A percentile compares a stretch with the other conserved stretches of the same genome.
phyloP scores from a whole-genome alignment of 2,888 invertebrate species.

The Leucania comma region DNA sequence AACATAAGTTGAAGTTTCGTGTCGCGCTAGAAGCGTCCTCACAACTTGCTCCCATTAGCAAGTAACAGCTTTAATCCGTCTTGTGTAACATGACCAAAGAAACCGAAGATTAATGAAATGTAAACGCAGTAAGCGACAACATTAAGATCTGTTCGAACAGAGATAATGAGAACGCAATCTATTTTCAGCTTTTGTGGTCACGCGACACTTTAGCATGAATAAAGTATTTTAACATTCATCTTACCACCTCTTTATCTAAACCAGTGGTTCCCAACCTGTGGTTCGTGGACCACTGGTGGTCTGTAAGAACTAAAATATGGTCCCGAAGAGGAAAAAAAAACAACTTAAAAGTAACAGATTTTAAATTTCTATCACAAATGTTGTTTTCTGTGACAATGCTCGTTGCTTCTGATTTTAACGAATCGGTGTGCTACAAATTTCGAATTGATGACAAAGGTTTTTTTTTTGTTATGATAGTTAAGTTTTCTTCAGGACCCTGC shows the following conservation, averaged over 20 bases:
- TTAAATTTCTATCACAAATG: too few species aligned
- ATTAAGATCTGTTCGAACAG: slow-evolving; percentile 31
- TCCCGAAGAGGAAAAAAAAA: too few species aligned
- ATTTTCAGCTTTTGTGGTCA: slow-evolving; percentile 37
- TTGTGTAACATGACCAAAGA: slow-evolving; percentile 56
- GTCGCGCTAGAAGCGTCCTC: slow-evolving; percentile 27
- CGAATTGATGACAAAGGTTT: too few species aligned
- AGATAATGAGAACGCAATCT: slow-evolving; percentile 46
- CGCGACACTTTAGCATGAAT: slow-evolving; percentile 25
- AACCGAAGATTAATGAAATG: slow-evolving; percentile 61
- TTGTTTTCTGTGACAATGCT: too few species aligned
- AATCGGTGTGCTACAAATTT: too few species aligned
- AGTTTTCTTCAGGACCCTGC: too few species aligned
- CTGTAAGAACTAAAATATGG: too few species aligned
- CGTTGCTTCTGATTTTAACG: too few species aligned
- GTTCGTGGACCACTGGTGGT: too few species aligned
- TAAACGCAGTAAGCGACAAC: slow-evolving; percentile 39
- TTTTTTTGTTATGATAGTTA: too few species aligned
- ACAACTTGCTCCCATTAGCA: slow-evolving; percentile 55
- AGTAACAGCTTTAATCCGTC: slow-evolving; percentile 51
- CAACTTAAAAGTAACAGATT: too few species aligned
- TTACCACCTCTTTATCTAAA: background rate
- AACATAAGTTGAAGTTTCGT: slow-evolving; percentile 33
- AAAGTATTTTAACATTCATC: slow-evolving; percentile 14
- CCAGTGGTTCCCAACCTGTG: too few species aligned